Evolutionary conservation across 2,113 vertebrate species (phyloP).

Genomic region (Pithys albifrons): DNA sequence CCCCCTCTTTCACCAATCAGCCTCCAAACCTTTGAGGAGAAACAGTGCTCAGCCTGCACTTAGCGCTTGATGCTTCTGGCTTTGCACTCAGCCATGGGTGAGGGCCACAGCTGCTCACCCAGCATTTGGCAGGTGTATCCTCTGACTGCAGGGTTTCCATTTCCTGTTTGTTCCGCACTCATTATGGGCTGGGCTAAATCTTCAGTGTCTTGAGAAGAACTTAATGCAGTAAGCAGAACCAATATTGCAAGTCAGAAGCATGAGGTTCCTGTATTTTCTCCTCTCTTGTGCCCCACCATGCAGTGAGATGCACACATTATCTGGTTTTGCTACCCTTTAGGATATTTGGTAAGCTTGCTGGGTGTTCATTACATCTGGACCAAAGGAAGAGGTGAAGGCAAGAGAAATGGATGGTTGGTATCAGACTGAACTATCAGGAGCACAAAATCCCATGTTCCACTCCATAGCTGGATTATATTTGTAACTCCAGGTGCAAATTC

Average conservation of each 20-base stretch:
- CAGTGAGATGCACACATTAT: neutral
- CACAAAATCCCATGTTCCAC: neutral
- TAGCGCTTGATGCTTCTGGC: neutral
- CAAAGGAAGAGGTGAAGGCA: neutral
- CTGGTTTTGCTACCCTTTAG: neutral
- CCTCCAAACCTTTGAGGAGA: neutral
- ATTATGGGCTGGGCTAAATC: constrained; percentile 9
- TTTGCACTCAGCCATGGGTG: constrained; percentile 10
- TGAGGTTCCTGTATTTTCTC: neutral
- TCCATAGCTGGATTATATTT: neutral
- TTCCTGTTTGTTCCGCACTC: constrained; percentile 68
- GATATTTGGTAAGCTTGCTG: neutral
- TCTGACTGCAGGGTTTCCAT: constrained; percentile 43
- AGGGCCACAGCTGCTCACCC: constrained; percentile 47
- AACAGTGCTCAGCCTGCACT: neutral
- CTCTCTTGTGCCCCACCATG: neutral
- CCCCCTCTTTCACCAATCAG: neutral
- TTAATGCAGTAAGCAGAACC: neutral
- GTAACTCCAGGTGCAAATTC: neutral
- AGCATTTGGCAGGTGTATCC: constrained; percentile 66
- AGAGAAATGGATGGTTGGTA: neutral
- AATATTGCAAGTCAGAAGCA: neutral
- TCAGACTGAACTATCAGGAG: neutral
- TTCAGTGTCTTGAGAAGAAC: constrained; percentile 12
- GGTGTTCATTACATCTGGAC: neutral